Base-by-base conservation (phyloP, 1,140 invertebrate species). In the Scylla paramamosain region DNA sequence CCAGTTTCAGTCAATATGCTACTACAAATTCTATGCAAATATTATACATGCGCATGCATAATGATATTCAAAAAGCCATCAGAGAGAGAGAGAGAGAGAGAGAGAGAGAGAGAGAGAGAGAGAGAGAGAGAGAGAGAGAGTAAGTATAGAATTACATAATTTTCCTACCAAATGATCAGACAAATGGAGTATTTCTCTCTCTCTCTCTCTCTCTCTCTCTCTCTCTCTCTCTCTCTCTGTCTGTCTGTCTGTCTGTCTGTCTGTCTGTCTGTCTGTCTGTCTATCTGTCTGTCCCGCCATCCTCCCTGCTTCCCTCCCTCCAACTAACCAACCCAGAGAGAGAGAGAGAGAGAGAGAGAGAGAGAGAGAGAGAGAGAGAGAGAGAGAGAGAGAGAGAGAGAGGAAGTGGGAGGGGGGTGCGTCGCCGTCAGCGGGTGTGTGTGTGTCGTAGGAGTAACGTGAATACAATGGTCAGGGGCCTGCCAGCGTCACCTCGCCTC, bases 191-290 rank as follows among this genome's bases (percentile, higher is more conserved):
- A 39, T 39, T 39, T 39, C 6, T 39, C 39, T 39, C 39, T 39
- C 39, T 39, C 39, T 39, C 6, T 39, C 39, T 39, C 39, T 39
- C 39, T 39, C 39, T 39, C 39, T 39, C 89, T 92, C 31, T 32
- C 92, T 93, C 92, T 84, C 67, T 83, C 82, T 84, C 82, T 93
- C 82, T 84, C 10, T 91, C 48, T 59, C 89, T 91, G 14, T 91
- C 89, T 59, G 7, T 91, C 89, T 59, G 45, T 91, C 89, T 91
- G 45, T 59, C 39, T 83, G 32, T 46, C 31, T 83, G 10, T 28
- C 25, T 82, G 7, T 28, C 39, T 83, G 32, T 46, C 31, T 83
- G 10, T 28, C 25, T 82, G 7, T 28, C 91, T 77, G 29, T 32
- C 67, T 84, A 28, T 84, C 20, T 84, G 12, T 29, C 77, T 86